Conservation (phyloP, 2,888 invertebrate genomes). For the Odontocerum albicorne region DNA sequence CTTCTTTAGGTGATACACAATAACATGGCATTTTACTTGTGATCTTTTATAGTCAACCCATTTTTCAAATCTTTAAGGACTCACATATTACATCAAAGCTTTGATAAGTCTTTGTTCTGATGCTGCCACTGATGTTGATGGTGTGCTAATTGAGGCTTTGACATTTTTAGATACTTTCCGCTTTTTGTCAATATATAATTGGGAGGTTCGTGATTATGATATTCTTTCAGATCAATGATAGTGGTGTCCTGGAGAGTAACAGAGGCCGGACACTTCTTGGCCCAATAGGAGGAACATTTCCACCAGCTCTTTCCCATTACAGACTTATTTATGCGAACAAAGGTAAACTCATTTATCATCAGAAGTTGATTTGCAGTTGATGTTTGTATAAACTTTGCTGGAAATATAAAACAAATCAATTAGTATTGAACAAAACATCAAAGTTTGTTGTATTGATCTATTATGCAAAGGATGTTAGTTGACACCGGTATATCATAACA, state of each 20-base stretch:
- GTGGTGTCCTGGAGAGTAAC: not conserved
- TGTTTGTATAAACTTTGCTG: conserved; percentile 6
- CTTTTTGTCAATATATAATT: not conserved
- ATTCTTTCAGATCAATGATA: not conserved
- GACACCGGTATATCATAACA: no score
- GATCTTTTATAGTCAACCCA: no score
- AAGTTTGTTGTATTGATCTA: no score
- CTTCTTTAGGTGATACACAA: no score
- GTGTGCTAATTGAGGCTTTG: not conserved
- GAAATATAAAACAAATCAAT: not conserved
- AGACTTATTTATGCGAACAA: not conserved
- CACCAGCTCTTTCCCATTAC: conserved; percentile 8
- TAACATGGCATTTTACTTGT: no score
- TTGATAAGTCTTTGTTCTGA: no score
- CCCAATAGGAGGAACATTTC: conserved; percentile 14
- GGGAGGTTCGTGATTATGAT: not conserved
- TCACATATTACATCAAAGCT: no score
- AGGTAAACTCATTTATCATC: conserved; percentile 9
- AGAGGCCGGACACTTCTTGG: conserved; percentile 1
- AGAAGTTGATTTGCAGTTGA: not conserved
- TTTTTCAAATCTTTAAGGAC: no score
- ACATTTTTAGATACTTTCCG: not conserved
- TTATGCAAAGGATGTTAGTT: no score
- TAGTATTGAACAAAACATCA: not conserved
- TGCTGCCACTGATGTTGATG: no score